Evolutionary conservation across 2,888 invertebrate species (phyloP).

Genomic region (Acheta domesticus): DNA sequence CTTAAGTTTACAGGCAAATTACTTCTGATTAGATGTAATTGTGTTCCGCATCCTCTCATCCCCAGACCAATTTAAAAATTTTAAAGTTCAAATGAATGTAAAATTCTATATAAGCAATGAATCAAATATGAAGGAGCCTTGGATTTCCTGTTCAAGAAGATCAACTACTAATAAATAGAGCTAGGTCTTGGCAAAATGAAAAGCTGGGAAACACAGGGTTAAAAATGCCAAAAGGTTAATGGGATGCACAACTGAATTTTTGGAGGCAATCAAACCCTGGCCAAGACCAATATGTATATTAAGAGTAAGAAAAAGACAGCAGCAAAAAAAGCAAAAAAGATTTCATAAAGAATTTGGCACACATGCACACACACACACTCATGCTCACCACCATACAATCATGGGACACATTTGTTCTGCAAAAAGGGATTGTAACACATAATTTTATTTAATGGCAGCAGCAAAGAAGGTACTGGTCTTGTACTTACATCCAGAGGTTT

Average conservation of each 20-base stretch:
- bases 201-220: background rate
- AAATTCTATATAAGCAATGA: too few species aligned
- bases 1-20: background rate
- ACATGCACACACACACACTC: constrained; percentile 25
- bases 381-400: constrained; percentile 18
- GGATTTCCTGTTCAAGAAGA: too few species aligned
- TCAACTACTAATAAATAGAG: too few species aligned
- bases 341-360: constrained; percentile 22
- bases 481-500: constrained; percentile 95
- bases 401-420: background rate
- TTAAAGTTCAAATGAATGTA: too few species aligned
- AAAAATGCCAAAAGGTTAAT: background rate
- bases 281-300: constrained; percentile 27
- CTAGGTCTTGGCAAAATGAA: background rate
- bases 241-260: background rate
- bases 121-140: too few species aligned
- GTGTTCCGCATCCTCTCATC: constrained; percentile 18
- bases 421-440: constrained; percentile 3
- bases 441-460: background rate
- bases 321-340: constrained; percentile 30
- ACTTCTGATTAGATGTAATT: background rate
- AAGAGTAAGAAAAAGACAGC: constrained; percentile 31
- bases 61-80: background rate
- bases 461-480: constrained; percentile 40
- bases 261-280: constrained; percentile 24